Evolutionary conservation across 2,113 vertebrate species (phyloP), one percentile per base, ranked within the genome.

Genomic region (Crocuta crocuta): DNA sequence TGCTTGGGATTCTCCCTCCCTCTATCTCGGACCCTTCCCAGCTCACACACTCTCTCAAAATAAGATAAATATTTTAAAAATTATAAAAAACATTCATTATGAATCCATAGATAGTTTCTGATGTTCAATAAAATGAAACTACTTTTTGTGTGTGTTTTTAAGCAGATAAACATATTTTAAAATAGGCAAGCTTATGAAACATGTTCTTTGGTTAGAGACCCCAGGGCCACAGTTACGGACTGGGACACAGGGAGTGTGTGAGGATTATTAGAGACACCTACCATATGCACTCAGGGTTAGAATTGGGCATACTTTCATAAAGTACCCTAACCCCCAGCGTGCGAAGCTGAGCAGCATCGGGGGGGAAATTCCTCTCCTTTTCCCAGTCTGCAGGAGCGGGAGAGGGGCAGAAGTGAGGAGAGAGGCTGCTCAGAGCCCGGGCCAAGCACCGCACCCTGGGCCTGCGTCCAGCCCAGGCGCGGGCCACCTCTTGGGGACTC

Each of bases 371-470:
- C 33, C 10, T 1, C 26, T 39, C 35, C 3, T 31, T 81, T n/a
- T 43, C 50, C 66, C 26, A 1, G 1, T 50, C 11, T 55, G 21
- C 0, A 1, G 13, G 58, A 4, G 2, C 12, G 16, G 2, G 26
- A 61, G 12, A 15, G 24, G 15, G 0, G 50, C 10, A 13, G 13
- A 39, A 2, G 31, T 2, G 10, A 28, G n/a, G 4, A 71, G 16
- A 0, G 9, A 48, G 13, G 21, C n/a, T 76, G 58, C 35, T 53
- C 28, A 33, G 19, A 80, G 79, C 24, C 33, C 15, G 45, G 23
- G 15, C 66, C 66, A 48, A 1, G 0, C 13, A 61, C 45, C 2
- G 0, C 13, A 61, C 45, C 8, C 1, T 24, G 9, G 7, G 10
- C 55, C 53, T 74, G 15, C 5, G 6, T 9, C 21, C 58, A 6